Base-by-base conservation (phyloP, 2,113 vertebrate species). In the Ornithorhynchus anatinus region DNA sequence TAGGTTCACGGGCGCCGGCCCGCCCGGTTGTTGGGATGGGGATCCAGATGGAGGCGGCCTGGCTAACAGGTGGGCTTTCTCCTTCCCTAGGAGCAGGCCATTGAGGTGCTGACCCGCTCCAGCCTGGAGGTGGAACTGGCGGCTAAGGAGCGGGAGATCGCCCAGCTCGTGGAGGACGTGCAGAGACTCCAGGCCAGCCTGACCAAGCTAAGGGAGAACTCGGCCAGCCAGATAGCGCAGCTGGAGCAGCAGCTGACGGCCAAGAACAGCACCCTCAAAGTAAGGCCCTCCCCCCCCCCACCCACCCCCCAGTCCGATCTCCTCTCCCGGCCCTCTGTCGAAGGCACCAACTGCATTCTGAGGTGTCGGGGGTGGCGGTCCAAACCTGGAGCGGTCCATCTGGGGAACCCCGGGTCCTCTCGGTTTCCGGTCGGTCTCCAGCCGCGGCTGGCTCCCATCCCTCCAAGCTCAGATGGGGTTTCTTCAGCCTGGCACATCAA, bases 171-270 rank as follows among this genome's bases (percentile, higher is more conserved):
- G 16, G 97, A 99, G 72, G 97, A 99, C 16, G 96, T 99, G 56
- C 97, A 98, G 93, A 92, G 97, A 80, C 96, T 99, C 86, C 97
- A 99, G 94, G 95, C 95, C 94, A 97, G 95, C 94, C 96, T 99
- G 88, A 95, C 93, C 89, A 96, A 96, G 90, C 96, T 98, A 73
- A 90, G 96, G 32, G 97, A 99, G 89, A 97, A 94, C 83, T 97
- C 96, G 22, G 94, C 94, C 92, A 95, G 94, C 86, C 97, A 98
- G 79, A 97, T 98, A 86, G 91, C 94, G 7, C 96, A 97, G 86
- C 95, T 99, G 37, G 96, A 98, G 91, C 95, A 97, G 91, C 97
- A 99, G 91, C 95, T 99, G 71, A 95, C 91, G 0, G 92, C 92
- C 92, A 97, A 98, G 92, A 96, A 95, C 77, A 92, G 92, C 91